Evolutionary conservation across 2,888 invertebrate genomes (phyloP).

Genomic region (Ganaspis brasiliensis): DNA sequence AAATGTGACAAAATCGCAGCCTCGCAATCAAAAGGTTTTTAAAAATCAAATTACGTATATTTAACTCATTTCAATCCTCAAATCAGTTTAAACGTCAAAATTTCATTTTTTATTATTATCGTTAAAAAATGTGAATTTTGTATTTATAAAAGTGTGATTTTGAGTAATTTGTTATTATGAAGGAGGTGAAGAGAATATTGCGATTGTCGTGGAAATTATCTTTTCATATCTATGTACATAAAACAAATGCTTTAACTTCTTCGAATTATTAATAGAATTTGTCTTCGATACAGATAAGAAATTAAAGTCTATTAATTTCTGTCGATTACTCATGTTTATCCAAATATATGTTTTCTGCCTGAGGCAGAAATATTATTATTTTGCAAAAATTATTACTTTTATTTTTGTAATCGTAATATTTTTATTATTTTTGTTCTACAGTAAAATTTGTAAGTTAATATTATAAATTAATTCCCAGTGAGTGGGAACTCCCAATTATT

Average conservation of each 20-base stretch:
- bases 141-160: not conserved
- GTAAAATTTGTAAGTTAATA: too few species aligned
- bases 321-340: conserved; percentile 22
- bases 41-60: not conserved
- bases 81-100: not conserved
- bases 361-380: not conserved
- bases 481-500: not conserved
- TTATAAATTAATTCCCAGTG: not conserved
- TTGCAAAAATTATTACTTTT: not conserved
- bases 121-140: not conserved
- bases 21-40: not conserved
- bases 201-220: conserved; percentile 13
- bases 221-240: conserved; percentile 8
- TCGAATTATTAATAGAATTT: not conserved
- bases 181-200: not conserved
- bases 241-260: not conserved
- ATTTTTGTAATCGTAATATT: not conserved
- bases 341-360: conserved; percentile 2
- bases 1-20: too few species aligned
- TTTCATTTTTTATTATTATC: too few species aligned
- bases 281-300: not conserved
- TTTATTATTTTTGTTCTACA: too few species aligned
- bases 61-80: not conserved
- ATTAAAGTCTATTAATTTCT: conserved; percentile 14
- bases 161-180: not conserved